Evolutionary conservation across 2,888 invertebrate genomes (phyloP), one percentile per base, ranked within the genome.

Genomic region (Plusia festucae): DNA sequence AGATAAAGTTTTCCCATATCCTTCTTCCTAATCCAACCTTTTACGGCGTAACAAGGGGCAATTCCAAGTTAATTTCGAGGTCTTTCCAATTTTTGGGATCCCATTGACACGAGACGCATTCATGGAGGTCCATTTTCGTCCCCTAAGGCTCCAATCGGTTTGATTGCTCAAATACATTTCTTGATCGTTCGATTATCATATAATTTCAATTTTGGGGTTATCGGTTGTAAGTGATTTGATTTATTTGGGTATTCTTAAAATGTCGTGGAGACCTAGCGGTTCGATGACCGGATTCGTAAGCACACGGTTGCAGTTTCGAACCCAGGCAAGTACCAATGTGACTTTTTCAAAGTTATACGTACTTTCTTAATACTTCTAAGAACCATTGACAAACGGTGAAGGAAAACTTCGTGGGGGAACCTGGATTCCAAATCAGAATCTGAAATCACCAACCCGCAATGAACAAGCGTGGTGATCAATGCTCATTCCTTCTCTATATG

Each of bases 81-180:
- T 63, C 73, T 60, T 18, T 53, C 57, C 61, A 76, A 73, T 76
- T 62, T 61, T 56, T n/a, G 32, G 77, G 73, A 57, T 63, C 62
- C 11, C n/a, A 78, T 65, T 49, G 20, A 20, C 18, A 34, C 60
- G 24, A 2, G 5, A 13, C 2, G 11, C 11, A 34, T 13, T 56
- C 46, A 30, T 24, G 46, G 32, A 53, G 78, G 67, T 59, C 58
- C 65, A 58, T 65, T 76, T 76, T 51, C 0, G 30, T 9, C 9
- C 58, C 73, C 20, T 20, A 65, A 59, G 58, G 34, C 32, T 18
- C 58, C 46, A 44, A 72, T 60, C 51, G 66, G 44, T 44, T 2
- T 61, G 67, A 77, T 73, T 73, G 67, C 53, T 61, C 7, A 2
- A 73, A 77, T 73, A 53, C 53, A 53, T 60, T 72, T 59, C 30